A percentile compares a stretch with the other conserved stretches of the same genome.
phyloP scores from a whole-genome alignment of 2,888 invertebrate species.

The Ochropleura plecta region DNA sequence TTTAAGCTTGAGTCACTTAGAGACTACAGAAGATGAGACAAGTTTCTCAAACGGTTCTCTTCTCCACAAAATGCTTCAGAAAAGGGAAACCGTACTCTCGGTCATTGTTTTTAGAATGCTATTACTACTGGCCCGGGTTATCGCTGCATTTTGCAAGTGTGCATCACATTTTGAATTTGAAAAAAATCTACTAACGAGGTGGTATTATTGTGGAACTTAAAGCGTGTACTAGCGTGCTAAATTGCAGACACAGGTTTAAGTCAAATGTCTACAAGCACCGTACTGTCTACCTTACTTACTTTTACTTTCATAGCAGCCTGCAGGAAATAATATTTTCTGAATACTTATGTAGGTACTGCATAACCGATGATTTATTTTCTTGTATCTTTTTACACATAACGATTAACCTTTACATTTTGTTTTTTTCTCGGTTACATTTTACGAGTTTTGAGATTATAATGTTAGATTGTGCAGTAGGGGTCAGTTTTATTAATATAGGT shows the following conservation, averaged over 20 bases:
- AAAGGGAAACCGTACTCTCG: no score
- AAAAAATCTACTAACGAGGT: neutral
- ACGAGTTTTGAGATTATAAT: slow-evolving; percentile 2
- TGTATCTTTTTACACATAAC: slow-evolving; percentile 8
- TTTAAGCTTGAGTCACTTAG: no score
- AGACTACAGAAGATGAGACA: no score
- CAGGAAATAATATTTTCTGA: slow-evolving; percentile 21
- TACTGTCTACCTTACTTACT: neutral
- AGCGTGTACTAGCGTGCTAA: neutral
- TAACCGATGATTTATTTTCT: slow-evolving; percentile 13
- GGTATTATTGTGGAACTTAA: neutral
- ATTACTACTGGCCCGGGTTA: no score
- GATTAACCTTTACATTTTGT: slow-evolving; percentile 11
- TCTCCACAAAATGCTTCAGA: no score
- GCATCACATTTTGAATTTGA: slow-evolving; percentile 4
- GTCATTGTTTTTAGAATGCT: no score
- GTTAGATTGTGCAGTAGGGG: slow-evolving; percentile 1
- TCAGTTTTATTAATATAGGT: neutral
- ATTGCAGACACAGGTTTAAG: neutral
- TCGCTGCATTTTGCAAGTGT: no score
- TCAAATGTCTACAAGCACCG: slow-evolving; percentile 9
- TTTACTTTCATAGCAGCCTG: slow-evolving; percentile 1
- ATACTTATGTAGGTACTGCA: slow-evolving; percentile 8
- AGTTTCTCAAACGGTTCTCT: no score
- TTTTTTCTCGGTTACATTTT: neutral